Conservation (phyloP, 2,113 vertebrate species). For the Oryzias curvinotus region DNA sequence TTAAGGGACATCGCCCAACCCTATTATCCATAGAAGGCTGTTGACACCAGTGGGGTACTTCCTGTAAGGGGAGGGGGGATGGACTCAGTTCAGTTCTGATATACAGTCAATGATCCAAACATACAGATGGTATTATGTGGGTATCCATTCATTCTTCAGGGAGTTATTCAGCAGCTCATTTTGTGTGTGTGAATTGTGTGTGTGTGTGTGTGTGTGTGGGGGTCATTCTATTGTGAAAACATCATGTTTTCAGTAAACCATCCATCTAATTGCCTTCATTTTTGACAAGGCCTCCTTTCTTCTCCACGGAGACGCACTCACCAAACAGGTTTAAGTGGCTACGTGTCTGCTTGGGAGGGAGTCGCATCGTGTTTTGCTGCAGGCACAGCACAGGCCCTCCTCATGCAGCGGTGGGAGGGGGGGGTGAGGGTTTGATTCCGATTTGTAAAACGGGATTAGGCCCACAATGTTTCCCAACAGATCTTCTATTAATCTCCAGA, state of each 20-base stretch:
- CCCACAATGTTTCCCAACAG: conserved; percentile 32
- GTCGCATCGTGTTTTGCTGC: conserved; percentile 28
- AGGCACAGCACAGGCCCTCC: conserved; percentile 4
- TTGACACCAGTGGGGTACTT: too few relatives aligned
- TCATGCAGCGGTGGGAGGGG: conserved; percentile 2
- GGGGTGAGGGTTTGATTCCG: neutral
- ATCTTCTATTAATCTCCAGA: conserved; percentile 24
- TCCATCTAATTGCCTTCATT: conserved; percentile 8
- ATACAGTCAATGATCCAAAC: too few relatives aligned
- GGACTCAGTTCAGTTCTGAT: too few relatives aligned
- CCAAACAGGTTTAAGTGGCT: conserved; percentile 64
- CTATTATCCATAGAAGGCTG: too few relatives aligned
- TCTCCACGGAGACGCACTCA: conserved; percentile 23
- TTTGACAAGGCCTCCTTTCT: conserved; percentile 23
- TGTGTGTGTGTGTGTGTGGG: neutral
- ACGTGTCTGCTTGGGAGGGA: conserved; percentile 28
- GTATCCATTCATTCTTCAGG: neutral
- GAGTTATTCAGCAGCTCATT: neutral
- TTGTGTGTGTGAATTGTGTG: too few relatives aligned
- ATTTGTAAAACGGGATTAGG: conserved; percentile 27
- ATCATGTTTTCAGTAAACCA: neutral
- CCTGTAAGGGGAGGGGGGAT: too few relatives aligned
- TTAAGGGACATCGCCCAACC: too few relatives aligned
- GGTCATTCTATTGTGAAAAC: neutral
- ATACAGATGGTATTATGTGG: too few relatives aligned